Percentiles rank a stretch among this genome's conserved stretches.
Conservation (phyloP, 2,888 invertebrate genomes). For the Xanthia icteritia region DNA sequence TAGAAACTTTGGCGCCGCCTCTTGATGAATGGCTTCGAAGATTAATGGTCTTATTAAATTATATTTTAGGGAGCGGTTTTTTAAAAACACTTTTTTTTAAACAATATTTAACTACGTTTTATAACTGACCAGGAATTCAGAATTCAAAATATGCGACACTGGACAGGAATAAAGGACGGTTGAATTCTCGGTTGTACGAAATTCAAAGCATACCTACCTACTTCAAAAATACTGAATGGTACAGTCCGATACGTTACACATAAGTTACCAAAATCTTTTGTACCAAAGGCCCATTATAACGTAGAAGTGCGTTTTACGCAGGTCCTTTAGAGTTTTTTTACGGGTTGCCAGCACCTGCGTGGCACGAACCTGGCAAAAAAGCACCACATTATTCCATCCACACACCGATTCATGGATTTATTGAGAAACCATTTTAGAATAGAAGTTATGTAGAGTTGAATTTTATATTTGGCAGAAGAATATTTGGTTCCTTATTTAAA, state of each 20-base stretch:
- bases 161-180: conserved; percentile 27
- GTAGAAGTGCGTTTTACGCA: conserved; percentile 74
- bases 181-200: conserved; percentile 11
- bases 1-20: conserved; percentile 74
- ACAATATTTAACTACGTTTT: conserved; percentile 1
- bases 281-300: conserved; percentile 57
- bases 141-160: conserved; percentile 8
- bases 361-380: conserved; percentile 86
- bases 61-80: conserved; percentile 43
- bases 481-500: background rate
- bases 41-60: conserved; percentile 59
- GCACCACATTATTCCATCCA: conserved; percentile 69
- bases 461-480: background rate
- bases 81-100: conserved; percentile 12
- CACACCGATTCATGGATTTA: conserved; percentile 80
- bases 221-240: conserved; percentile 62
- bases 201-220: conserved; percentile 47
- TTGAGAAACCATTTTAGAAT: conserved; percentile 71
- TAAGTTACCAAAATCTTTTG: conserved; percentile 68
- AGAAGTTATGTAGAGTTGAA: conserved; percentile 64
- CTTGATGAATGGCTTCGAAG: conserved; percentile 64
- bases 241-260: conserved; percentile 62
- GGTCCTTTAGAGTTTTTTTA: conserved; percentile 74
- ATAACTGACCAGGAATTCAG: background rate
- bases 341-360: conserved; percentile 82